Percentiles rank a stretch among this genome's conserved stretches.
Conservation (phyloP, 2,888 invertebrate genomes). For the Drosophila meridiana region DNA sequence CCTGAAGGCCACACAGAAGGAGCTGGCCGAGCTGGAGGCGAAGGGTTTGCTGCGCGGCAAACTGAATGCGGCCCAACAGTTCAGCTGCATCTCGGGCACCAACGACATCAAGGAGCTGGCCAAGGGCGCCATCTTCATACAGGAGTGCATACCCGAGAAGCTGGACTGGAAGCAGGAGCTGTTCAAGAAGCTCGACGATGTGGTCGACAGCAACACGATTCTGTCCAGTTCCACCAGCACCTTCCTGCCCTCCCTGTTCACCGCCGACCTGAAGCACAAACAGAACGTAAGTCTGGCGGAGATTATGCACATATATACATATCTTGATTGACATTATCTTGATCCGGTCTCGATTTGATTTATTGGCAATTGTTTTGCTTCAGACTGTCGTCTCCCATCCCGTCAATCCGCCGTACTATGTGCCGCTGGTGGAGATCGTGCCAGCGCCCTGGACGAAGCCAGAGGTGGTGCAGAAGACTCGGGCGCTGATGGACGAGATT, state of each 20-base stretch:
- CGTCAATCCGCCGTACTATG: slow-evolving; percentile 98
- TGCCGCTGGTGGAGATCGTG: slow-evolving; percentile 96
- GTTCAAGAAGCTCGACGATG: slow-evolving; percentile 91
- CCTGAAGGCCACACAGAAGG: slow-evolving; percentile 89
- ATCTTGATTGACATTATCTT: neutral
- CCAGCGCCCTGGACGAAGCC: slow-evolving; percentile 97
- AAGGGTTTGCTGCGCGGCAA: slow-evolving; percentile 91
- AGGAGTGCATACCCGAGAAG: slow-evolving; percentile 97
- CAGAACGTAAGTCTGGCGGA: slow-evolving; percentile 85
- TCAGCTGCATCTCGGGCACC: slow-evolving; percentile 90
- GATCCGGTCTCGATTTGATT: slow-evolving; percentile 20
- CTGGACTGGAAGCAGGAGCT: slow-evolving; percentile 93
- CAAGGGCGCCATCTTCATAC: slow-evolving; percentile 91
- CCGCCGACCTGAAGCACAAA: slow-evolving; percentile 91
- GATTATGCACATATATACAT: neutral
- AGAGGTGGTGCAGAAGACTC: slow-evolving; percentile 90
- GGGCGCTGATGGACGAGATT: slow-evolving; percentile 92
- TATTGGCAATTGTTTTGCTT: slow-evolving; percentile 3
- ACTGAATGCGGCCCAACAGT: slow-evolving; percentile 91
- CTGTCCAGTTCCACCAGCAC: slow-evolving; percentile 97
- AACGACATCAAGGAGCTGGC: slow-evolving; percentile 89
- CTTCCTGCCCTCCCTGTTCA: slow-evolving; percentile 94
- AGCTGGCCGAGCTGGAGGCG: slow-evolving; percentile 89
- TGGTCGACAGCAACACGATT: slow-evolving; percentile 91
- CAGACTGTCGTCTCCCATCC: slow-evolving; percentile 92